Evolutionary conservation across 2,888 invertebrate genomes (phyloP), one percentile per base, ranked within the genome.

Genomic region (Eurytoma adleriae): DNA sequence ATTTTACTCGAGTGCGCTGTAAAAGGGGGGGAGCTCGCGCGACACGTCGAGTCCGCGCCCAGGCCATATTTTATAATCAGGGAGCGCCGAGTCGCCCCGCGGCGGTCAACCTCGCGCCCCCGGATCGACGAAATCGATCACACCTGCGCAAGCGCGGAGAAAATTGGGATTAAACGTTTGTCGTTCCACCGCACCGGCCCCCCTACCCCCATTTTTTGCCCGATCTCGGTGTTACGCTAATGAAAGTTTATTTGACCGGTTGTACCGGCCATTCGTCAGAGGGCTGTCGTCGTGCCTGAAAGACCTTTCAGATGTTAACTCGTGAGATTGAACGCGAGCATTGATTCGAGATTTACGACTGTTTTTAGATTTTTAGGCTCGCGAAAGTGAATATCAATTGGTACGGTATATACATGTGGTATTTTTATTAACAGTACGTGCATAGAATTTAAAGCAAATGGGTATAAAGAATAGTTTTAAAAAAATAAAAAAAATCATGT

Each of bases 21-120:
- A 69, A 69, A 68, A 16, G 64, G 2, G 18, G 27, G 13, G 24
- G 59, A 3, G 40, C 24, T 40, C 16, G 48, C 40, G 64, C 66
- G 57, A 7, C 50, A 68, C 24, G 70, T 18, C 24, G 71, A 20
- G 71, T 57, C 27, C 13, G 62, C 14, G 52, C 24, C 2, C 14
- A 16, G 30, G 78, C 20, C 54, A 59, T 79, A 79, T 79, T 66
- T 75, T 79, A 75, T 70, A 79, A 79, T 79, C 79, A 79, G 75
- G 78, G 69, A 67, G 54, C 40, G 40, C 40, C 40, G 40, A n/a
- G n/a, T 57, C 67, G 64, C 14, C n/a, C 64, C 30, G 64, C 57
- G 18, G 57, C 16, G 48, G 57, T 30, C 20, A 18, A 16, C 12
- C 18, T 7, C 40, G 12, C 27, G n/a, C 30, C 40, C 24, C 16